These are phyloP conservation scores for Dromococcyx pavoninus DNA, from an alignment of 2,797 vertebrate species.

Conservation along the genomic window DNA sequence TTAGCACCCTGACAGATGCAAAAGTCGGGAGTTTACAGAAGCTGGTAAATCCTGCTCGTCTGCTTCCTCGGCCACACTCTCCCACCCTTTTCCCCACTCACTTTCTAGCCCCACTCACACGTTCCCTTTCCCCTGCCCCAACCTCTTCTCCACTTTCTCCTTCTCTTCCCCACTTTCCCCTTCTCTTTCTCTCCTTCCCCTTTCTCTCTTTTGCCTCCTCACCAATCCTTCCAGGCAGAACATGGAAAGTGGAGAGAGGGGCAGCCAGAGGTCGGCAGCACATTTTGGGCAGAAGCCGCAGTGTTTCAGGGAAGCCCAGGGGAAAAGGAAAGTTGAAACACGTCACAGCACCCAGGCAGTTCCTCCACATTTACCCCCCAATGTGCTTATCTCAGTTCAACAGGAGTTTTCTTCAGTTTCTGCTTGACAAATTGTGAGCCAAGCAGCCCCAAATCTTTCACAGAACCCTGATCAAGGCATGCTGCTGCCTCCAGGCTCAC, in stretches of 20 bases:
- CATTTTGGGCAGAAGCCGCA: background rate
- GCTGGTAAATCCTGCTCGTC: background rate
- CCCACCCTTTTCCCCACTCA: background rate
- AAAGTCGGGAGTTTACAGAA: slow-evolving; percentile 23
- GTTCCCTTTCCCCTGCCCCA: background rate
- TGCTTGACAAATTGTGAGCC: background rate
- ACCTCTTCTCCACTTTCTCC: background rate
- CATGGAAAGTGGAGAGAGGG: background rate
- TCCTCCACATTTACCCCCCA: background rate
- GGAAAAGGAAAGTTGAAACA: background rate
- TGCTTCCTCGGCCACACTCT: background rate
- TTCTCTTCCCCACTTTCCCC: too few relatives aligned
- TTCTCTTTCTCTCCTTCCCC: too few relatives aligned
- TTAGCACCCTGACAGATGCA: slow-evolving; percentile 70
- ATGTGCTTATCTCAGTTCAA: background rate
- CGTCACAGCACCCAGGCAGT: background rate
- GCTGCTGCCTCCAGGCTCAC: background rate
- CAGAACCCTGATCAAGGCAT: rapidly evolving
- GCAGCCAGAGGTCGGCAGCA: background rate
- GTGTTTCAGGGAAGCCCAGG: background rate
- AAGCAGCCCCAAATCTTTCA: background rate
- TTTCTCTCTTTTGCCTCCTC: background rate
- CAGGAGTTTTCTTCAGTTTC: background rate
- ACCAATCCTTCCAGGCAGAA: rapidly evolving
- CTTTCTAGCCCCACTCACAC: background rate